phyloP scores from a whole-genome alignment of 2,797 vertebrate genomes.

The Syngnathus rostellatus region DNA sequence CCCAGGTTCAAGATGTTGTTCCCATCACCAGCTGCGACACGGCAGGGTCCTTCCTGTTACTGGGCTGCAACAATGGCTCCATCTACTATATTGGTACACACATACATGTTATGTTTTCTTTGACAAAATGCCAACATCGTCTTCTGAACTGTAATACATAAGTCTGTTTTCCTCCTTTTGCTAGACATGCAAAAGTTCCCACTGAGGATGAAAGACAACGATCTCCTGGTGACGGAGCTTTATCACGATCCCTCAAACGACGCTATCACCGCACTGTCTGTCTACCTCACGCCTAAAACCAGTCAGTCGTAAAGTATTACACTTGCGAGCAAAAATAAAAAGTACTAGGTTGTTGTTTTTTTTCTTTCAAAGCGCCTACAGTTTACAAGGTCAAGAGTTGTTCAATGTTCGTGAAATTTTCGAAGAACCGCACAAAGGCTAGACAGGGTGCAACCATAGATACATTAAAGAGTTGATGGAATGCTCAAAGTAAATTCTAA shows the following conservation, averaged over 20 bases:
- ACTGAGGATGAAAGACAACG: constrained; percentile 89
- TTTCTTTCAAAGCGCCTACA: background rate
- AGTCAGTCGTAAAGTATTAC: constrained; percentile 53
- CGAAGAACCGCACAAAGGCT: background rate
- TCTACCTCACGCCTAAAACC: constrained; percentile 89
- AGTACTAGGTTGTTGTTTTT: background rate
- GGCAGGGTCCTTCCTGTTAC: constrained; percentile 84
- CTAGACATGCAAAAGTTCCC: constrained; percentile 91
- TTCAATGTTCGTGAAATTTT: background rate
- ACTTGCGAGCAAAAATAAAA: background rate
- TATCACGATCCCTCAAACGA: constrained; percentile 84
- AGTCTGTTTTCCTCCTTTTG: background rate
- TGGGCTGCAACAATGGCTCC: constrained; percentile 87
- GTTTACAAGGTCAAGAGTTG: background rate
- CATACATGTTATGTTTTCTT: constrained; percentile 6
- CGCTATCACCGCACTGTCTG: constrained; percentile 85
- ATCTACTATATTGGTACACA: constrained; percentile 75
- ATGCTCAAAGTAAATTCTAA: background rate
- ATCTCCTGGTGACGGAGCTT: constrained; percentile 86
- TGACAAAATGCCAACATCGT: background rate
- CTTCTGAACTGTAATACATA: background rate
- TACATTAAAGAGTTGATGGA: background rate
- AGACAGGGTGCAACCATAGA: background rate
- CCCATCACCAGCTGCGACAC: constrained; percentile 89
- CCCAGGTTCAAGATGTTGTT: constrained; percentile 84